phyloP scores from a whole-genome alignment of 2,797 vertebrate species.

The Mastacembelus armatus region DNA sequence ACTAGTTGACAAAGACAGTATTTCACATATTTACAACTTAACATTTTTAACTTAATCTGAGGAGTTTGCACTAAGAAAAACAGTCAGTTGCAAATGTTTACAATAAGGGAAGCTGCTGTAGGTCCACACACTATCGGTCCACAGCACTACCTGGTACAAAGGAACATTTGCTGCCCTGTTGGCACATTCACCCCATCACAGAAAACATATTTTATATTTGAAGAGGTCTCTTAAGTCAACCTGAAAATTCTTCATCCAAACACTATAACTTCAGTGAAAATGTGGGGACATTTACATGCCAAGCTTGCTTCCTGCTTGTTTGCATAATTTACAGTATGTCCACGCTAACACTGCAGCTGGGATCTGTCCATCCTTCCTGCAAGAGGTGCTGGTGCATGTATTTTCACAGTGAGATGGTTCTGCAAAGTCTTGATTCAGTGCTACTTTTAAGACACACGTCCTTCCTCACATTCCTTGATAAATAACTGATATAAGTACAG shows the following conservation, averaged over 20 bases:
- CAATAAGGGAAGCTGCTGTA: constrained; percentile 50
- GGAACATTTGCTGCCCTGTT: constrained; percentile 48
- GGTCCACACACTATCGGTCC: constrained; percentile 48
- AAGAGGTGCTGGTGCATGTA: constrained; percentile 49
- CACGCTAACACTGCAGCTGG: constrained; percentile 20
- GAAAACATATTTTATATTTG: constrained; percentile 24
- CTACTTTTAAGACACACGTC: constrained; percentile 27
- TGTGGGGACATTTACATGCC: constrained; percentile 17
- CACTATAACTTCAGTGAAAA: constrained; percentile 24
- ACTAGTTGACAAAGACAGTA: constrained; percentile 50
- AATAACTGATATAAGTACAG: constrained; percentile 31
- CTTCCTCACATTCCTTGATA: constrained; percentile 30
- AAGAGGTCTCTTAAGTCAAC: constrained; percentile 16
- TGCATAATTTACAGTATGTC: constrained; percentile 44
- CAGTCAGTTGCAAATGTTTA: constrained; percentile 46
- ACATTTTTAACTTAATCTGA: constrained; percentile 49
- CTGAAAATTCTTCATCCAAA: constrained; percentile 3
- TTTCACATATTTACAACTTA: constrained; percentile 74
- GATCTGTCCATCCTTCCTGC: constrained; percentile 20
- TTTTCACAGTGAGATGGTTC: constrained; percentile 78
- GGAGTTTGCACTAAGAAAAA: constrained; percentile 61
- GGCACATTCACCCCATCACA: constrained; percentile 50
- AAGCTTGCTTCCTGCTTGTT: constrained; percentile 42
- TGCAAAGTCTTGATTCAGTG: constrained; percentile 41
- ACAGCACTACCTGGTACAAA: constrained; percentile 53